Evolutionary conservation across 2,888 invertebrate genomes (phyloP).

Genomic region (Amblyjoppa proteus): DNA sequence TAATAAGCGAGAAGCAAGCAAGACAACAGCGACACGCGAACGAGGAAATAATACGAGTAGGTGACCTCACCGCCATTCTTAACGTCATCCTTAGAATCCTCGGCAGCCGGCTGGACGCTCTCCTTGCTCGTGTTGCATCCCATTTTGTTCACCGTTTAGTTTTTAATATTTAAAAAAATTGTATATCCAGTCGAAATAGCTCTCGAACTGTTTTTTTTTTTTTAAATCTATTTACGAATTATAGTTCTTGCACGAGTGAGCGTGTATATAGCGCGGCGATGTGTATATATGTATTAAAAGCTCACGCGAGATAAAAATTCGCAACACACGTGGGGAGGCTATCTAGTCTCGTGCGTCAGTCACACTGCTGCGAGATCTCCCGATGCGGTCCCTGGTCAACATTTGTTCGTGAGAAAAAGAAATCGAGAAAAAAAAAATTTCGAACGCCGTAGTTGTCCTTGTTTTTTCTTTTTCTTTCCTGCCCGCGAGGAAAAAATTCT

Average conservation of each 20-base stretch:
- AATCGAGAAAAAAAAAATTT: neutral
- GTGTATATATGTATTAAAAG: constrained; percentile 16
- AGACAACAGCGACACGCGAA: neutral
- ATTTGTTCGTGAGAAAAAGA: constrained; percentile 32
- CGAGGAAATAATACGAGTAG: constrained; percentile 17
- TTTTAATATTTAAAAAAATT: neutral
- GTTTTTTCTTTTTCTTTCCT: neutral
- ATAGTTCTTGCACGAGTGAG: constrained; percentile 4
- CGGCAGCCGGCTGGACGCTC: constrained; percentile 82
- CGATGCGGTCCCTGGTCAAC: constrained; percentile 53
- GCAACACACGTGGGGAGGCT: constrained; percentile 36
- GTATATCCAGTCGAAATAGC: neutral
- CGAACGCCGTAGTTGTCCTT: constrained; percentile 2
- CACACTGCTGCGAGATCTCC: constrained; percentile 34
- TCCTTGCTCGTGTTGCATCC: constrained; percentile 89
- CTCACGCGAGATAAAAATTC: constrained; percentile 16
- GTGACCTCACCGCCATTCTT: constrained; percentile 81
- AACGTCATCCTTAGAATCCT: constrained; percentile 81
- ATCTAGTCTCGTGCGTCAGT: constrained; percentile 4
- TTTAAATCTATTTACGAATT: constrained; percentile 10
- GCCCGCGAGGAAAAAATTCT: neutral
- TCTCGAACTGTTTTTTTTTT: constrained; percentile 1
- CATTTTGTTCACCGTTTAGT: constrained; percentile 80
- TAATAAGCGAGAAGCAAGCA: neutral
- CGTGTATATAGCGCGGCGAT: neutral